Base-by-base conservation (phyloP, 1,140 invertebrate genomes). In the Zaprionus lachaisei region DNA sequence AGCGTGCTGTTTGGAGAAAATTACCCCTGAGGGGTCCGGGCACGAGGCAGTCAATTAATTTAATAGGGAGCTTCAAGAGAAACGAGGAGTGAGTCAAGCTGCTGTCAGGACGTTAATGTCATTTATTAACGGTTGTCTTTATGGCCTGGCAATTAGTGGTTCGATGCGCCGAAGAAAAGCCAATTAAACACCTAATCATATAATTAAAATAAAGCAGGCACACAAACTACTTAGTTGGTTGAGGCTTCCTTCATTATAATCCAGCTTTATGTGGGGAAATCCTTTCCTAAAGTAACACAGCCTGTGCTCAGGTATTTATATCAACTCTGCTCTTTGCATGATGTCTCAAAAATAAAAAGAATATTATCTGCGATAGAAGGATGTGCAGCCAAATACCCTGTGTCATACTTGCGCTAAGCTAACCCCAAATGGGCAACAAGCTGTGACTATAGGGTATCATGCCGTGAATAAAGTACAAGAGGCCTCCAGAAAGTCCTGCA, bases 51-150 rank as follows among this genome's bases (percentile, higher is more conserved):
- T 87, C 84, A 84, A 89, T 87, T 84, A 72, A 63, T 55, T 76
- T 90, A 90, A 89, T 89, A 84, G 81, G 70, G 67, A 55, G 84
- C 69, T 69, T 83, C 77, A 34, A 79, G 76, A 71, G 61, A 20
- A 22, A 37, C 17, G 31, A 4, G 2, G 49, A 5, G 24, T 15
- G 26, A 11, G 24, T 28, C 14, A 14, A 31, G n/a, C 63, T 17
- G 47, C 77, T 66, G 72, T 54, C 81, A 79, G 71, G 44, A 65
- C 81, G 69, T 83, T 84, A 89, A 89, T 83, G 58, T 66, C 56
- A 73, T 81, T 89, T 90, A 89, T 89, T 89, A 89, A 81, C 76
- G 73, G 84, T 84, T 89, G 81, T 78, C 67, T 65, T 83, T 67
- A 64, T 57, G 79, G 72, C 71, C 51, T 14, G 49, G 68, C 67